Percentiles rank a stretch among this genome's conserved stretches.
Conservation (phyloP, 2,888 invertebrate genomes). For the Monopis laevigella region DNA sequence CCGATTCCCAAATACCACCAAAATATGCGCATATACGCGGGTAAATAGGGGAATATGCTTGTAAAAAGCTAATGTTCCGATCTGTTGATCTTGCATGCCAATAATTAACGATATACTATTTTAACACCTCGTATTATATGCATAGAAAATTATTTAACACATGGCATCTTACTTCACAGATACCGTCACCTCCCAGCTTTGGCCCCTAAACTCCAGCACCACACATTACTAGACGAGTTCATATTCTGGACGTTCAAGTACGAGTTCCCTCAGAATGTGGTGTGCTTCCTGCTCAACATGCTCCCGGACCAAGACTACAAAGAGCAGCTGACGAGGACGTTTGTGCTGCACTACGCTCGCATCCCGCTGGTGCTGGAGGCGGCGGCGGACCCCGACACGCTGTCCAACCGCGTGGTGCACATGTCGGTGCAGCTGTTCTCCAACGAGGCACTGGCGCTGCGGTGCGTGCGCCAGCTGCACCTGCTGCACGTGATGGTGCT, state of each 20-base stretch:
- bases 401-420: slow-evolving; percentile 96
- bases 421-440: slow-evolving; percentile 97
- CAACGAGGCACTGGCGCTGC: slow-evolving; percentile 88
- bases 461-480: slow-evolving; percentile 91
- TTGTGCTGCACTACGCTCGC: slow-evolving; percentile 95
- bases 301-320: slow-evolving; percentile 95
- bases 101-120: no score
- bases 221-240: slow-evolving; percentile 91
- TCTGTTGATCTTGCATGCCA: no score
- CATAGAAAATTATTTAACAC: no score
- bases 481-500: slow-evolving; percentile 90
- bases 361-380: slow-evolving; percentile 91
- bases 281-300: slow-evolving; percentile 94
- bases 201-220: slow-evolving; percentile 81
- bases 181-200: slow-evolving; percentile 84
- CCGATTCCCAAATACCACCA: no score
- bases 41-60: no score
- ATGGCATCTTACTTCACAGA: no score
- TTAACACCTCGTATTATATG: no score
- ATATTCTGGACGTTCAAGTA: slow-evolving; percentile 98
- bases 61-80: no score
- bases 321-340: slow-evolving; percentile 92
- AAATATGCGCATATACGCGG: no score
- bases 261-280: slow-evolving; percentile 97
- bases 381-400: slow-evolving; percentile 86